phyloP scores from a whole-genome alignment of 2,888 invertebrate species.

The Phoenoteleia sp. region DNA sequence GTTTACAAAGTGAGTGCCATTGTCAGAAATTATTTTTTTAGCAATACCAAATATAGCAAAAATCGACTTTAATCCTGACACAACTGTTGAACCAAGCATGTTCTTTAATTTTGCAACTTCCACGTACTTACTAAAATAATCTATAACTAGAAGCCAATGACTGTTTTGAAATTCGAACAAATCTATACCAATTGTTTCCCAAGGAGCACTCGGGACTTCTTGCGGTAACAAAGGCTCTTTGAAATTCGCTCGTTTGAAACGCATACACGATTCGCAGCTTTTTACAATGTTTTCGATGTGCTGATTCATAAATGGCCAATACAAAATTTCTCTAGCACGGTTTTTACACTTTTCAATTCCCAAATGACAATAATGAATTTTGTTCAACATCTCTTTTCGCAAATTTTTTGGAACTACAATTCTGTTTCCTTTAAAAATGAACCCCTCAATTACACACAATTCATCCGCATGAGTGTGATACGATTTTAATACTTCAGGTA shows the following conservation, averaged over 20 bases:
- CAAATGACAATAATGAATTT: constrained; percentile 76
- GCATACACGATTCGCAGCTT: constrained; percentile 66
- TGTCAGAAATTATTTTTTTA: constrained; percentile 69
- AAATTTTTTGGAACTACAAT: constrained; percentile 70
- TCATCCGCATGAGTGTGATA: constrained; percentile 48
- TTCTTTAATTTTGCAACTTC: constrained; percentile 55
- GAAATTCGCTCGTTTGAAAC: constrained; percentile 31
- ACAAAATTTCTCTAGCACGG: constrained; percentile 72
- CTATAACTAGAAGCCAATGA: constrained; percentile 58
- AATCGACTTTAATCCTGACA: constrained; percentile 67
- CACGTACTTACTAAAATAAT: constrained; percentile 71
- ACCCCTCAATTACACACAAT: constrained; percentile 44
- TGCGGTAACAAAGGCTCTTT: constrained; percentile 39
- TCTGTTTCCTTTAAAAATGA: constrained; percentile 62
- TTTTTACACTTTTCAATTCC: constrained; percentile 72
- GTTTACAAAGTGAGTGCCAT: constrained; percentile 41
- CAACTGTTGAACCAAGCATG: constrained; percentile 28
- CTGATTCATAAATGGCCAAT: constrained; percentile 76
- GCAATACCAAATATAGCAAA: constrained; percentile 75
- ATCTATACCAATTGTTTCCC: constrained; percentile 64
- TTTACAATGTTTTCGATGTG: constrained; percentile 65
- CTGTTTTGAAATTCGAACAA: constrained; percentile 50
- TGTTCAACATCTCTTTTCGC: constrained; percentile 67
- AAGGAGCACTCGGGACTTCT: constrained; percentile 59
- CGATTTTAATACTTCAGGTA: constrained; percentile 49